Conservation (phyloP, 2,113 vertebrate genomes). For the Cyphomyrus discorhynchus region DNA sequence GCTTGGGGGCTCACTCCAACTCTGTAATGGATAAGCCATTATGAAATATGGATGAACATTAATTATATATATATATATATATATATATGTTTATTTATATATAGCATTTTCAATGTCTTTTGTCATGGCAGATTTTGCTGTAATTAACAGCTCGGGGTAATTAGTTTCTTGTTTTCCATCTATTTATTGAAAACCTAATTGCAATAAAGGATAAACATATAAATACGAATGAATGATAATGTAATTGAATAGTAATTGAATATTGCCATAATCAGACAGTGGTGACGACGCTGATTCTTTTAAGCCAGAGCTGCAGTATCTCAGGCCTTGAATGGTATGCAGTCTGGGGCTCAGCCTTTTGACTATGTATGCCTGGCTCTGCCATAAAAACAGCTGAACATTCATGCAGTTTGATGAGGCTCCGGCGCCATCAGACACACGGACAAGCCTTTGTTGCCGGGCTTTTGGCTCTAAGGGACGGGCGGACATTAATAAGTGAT, state of each 20-base stretch:
- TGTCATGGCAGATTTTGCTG: background rate
- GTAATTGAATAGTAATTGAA: background rate
- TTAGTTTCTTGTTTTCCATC: background rate
- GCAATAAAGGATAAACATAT: background rate
- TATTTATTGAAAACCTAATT: background rate
- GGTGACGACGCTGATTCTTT: background rate
- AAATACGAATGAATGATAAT: background rate
- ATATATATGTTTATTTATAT: background rate
- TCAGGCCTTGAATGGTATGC: background rate
- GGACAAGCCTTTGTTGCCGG: background rate
- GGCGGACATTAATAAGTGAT: constrained; percentile 13
- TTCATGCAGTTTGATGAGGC: background rate
- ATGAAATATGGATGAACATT: background rate
- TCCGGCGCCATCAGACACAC: background rate
- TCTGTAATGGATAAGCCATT: background rate
- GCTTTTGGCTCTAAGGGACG: background rate
- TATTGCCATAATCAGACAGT: background rate
- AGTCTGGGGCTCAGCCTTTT: background rate
- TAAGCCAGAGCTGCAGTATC: background rate
- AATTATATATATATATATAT: background rate
- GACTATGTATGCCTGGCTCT: background rate
- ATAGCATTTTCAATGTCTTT: background rate
- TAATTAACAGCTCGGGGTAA: background rate
- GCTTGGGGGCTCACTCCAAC: background rate
- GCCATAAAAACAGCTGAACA: background rate